Conservation (phyloP, 2,888 invertebrate species). For the Sphinx pinastri region DNA sequence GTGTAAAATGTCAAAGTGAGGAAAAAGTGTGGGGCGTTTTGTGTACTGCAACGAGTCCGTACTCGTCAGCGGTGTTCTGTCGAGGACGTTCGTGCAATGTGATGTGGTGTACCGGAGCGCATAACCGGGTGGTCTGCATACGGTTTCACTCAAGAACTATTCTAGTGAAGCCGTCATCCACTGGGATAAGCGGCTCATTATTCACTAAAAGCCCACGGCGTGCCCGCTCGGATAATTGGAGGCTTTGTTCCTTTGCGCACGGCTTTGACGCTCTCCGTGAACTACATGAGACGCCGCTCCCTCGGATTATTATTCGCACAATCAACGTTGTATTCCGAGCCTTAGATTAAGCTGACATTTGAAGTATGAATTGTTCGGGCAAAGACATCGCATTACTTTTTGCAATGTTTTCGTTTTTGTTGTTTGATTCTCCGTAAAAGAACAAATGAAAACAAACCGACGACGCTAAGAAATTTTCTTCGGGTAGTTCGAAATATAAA, state of each 20-base stretch:
- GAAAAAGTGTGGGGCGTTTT: constrained; percentile 62
- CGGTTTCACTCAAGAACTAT: constrained; percentile 72
- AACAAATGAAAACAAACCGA: constrained; percentile 48
- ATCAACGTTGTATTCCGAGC: constrained; percentile 68
- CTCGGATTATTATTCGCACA: constrained; percentile 76
- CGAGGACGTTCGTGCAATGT: constrained; percentile 25
- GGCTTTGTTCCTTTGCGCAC: constrained; percentile 80
- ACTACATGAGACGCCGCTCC: constrained; percentile 60
- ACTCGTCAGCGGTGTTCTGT: constrained; percentile 12
- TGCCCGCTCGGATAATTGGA: constrained; percentile 80
- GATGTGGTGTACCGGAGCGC: constrained; percentile 32
- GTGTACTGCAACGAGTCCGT: constrained; percentile 42
- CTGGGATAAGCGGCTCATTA: constrained; percentile 81
- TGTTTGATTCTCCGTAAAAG: constrained; percentile 45
- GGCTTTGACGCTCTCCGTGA: constrained; percentile 72
- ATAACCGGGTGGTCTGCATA: constrained; percentile 60
- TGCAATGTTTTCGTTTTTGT: constrained; percentile 50
- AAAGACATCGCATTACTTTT: constrained; percentile 61
- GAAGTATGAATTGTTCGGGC: constrained; percentile 68
- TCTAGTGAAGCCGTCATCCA: constrained; percentile 75
- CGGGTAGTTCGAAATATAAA: neutral
- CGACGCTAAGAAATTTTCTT: constrained; percentile 30
- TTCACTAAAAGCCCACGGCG: constrained; percentile 83
- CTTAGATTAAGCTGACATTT: constrained; percentile 74
- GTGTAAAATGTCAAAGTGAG: constrained; percentile 76